Evolutionary conservation across 2,113 vertebrate species (phyloP), one percentile per base, ranked within the genome.

Genomic region (Thalassoma bifasciatum): DNA sequence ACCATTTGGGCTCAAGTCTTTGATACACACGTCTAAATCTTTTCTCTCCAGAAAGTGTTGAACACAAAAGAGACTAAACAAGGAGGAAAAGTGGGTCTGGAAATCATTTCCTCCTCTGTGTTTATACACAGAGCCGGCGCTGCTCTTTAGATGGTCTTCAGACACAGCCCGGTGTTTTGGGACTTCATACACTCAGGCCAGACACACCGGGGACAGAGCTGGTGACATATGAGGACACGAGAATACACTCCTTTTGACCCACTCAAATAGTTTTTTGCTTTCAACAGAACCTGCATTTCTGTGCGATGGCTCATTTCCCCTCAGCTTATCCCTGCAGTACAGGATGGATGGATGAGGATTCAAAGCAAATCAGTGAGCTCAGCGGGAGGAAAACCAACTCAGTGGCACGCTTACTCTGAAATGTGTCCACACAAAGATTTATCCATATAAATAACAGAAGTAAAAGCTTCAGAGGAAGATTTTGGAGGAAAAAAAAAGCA

Each of bases 41-140:
- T 65, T 37, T 53, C 49, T 26, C 19, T 59, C 74, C 58, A 51
- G 26, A 67, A 72, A 76, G 72, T 68, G 72, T 77, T 63, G 54
- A 70, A 72, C 54, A 51, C 65, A 42, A 9, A 58, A 61, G 47
- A 82, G 66, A 58, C 65, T 67, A 80, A 74, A 70, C 57, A 75
- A 56, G 62, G 60, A 51, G 21, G 50, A 69, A 75, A 79, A 74
- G 76, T 6, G 52, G 69, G 77, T 89, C 88, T 91, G 89, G 91
- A 91, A 91, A 86, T 82, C 66, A 89, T 93, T 92, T 91, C 82
- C 86, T 67, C 82, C 61, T 57, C 51, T 37, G 61, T 91, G 90
- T 89, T 91, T 89, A 85, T 84, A 89, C 70, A 85, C 67, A 75
- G 54, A 82, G 82, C 66, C 56, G 56, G 76, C 23, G 50, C 77